A percentile compares a stretch with the other conserved stretches of the same genome.
Conservation (phyloP, 35 echinoderm and acorn worm species). For the Patiria miniata region DNA sequence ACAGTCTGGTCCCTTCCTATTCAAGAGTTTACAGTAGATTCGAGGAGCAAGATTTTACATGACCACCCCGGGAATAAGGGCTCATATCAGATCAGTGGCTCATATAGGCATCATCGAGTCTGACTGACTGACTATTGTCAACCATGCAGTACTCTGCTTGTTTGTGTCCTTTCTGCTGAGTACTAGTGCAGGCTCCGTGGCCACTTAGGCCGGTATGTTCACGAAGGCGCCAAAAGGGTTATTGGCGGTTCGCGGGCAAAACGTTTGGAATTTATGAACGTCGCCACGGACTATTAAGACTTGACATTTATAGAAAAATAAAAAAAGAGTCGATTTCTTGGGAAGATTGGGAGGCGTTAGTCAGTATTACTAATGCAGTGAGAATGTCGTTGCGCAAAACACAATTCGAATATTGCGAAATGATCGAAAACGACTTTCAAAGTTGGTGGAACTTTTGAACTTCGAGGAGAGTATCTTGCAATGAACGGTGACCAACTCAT, state of each 20-base stretch:
- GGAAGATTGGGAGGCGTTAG: too few relatives aligned
- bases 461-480: too few relatives aligned
- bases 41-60: too few relatives aligned
- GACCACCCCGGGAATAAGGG: too few relatives aligned
- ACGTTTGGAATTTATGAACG: constrained; percentile 13
- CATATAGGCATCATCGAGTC: not conserved
- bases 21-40: too few relatives aligned
- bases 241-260: not conserved
- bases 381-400: too few relatives aligned
- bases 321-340: not conserved
- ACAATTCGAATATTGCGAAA: too few relatives aligned
- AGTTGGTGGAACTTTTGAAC: too few relatives aligned
- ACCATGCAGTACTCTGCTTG: not conserved
- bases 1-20: too few relatives aligned
- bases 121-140: not conserved
- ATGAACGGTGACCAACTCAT: too few relatives aligned
- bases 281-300: constrained; percentile 9
- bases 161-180: not conserved
- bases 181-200: not conserved
- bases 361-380: too few relatives aligned
- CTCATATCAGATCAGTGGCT: not conserved
- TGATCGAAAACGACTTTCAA: too few relatives aligned
- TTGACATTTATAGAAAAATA: constrained; percentile 27
- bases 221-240: not conserved
- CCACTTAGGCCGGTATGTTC: not conserved